Evolutionary conservation across 1,140 invertebrate genomes (phyloP), one percentile per base, ranked within the genome.

Genomic region (Neelides sp.): DNA sequence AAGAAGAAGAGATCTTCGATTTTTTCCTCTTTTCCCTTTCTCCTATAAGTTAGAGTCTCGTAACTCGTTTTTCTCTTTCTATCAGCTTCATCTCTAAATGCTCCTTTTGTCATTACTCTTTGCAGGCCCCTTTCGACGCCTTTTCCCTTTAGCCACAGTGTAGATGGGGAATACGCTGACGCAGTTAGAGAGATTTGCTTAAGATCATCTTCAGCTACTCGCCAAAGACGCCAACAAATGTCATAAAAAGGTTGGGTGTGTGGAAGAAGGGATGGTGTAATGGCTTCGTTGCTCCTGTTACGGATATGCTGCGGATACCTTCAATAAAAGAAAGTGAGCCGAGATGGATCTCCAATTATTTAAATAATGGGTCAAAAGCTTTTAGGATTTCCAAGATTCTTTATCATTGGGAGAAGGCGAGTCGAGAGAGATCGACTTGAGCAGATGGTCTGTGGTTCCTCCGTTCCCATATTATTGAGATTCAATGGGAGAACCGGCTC

Each of bases 1-100:
- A 7, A 17, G 13, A 44, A 44, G 4, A 4, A 26, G 24, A n/a
- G 32, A 8, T 15, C 17, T 46, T 17, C n/a, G 42, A 22, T 41
- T 10, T 12, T 12, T 20, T 45, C 30, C 30, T 32, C 27, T 45
- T 17, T 30, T 45, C 26, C 27, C 30, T 27, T 32, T 43, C 24
- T 17, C 10, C 41, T n/a, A n/a, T n/a, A n/a, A n/a, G n/a, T n/a
- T n/a, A n/a, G n/a, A n/a, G n/a, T n/a, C n/a, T n/a, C n/a, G n/a
- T n/a, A 47, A 17, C 27, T 17, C 36, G 45, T 55, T 41, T 55
- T 55, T 55, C 53, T 55, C 50, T 24, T 20, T 17, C 15, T 43
- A 50, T 50, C 48, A 45, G 26, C 30, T 50, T 55, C 27, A 50
- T 50, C 48, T 46, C 41, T 55, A 50, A 55, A 55, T 50, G 53